Evolutionary conservation across 2,888 invertebrate genomes (phyloP).

Genomic region (Drosophila diplacantha): DNA sequence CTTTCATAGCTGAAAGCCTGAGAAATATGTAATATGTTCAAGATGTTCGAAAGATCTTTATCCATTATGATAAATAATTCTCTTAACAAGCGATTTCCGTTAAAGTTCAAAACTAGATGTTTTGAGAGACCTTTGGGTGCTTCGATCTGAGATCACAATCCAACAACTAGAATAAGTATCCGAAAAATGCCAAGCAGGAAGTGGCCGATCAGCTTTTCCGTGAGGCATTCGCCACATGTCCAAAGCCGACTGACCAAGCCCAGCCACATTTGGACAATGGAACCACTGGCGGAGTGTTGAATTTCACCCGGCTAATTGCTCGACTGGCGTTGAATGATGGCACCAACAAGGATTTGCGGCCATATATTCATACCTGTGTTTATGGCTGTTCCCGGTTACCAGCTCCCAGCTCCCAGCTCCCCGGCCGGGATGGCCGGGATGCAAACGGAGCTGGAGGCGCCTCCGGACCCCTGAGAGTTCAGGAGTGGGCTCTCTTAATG

Average conservation of each 20-base stretch:
- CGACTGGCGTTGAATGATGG: conserved; percentile 46
- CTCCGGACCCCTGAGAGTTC: conserved; percentile 45
- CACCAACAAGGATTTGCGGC: conserved; percentile 55
- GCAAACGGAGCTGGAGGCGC: conserved; percentile 49
- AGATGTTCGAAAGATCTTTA: neutral
- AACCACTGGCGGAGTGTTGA: conserved; percentile 63
- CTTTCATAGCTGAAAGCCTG: neutral
- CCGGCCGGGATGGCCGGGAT: conserved; percentile 39
- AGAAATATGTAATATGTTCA: neutral
- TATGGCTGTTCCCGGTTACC: conserved; percentile 23
- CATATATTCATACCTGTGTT: conserved; percentile 28
- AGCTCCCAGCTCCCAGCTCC: conserved; percentile 6
- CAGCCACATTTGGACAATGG: conserved; percentile 62
- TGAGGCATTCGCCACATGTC: conserved; percentile 49
- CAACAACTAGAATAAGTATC: conserved; percentile 13
- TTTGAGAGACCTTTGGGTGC: neutral
- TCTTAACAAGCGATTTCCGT: conserved; percentile 1
- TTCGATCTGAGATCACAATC: neutral
- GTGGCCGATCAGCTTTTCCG: conserved; percentile 48
- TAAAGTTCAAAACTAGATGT: neutral
- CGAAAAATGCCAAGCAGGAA: conserved; percentile 31
- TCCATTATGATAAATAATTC: neutral
- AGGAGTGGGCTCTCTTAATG: conserved; percentile 30
- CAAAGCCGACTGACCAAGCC: conserved; percentile 48
- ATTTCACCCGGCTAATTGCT: conserved; percentile 67